Evolutionary conservation across 2,888 invertebrate species (phyloP).

Genomic region (Pollenia labialis): DNA sequence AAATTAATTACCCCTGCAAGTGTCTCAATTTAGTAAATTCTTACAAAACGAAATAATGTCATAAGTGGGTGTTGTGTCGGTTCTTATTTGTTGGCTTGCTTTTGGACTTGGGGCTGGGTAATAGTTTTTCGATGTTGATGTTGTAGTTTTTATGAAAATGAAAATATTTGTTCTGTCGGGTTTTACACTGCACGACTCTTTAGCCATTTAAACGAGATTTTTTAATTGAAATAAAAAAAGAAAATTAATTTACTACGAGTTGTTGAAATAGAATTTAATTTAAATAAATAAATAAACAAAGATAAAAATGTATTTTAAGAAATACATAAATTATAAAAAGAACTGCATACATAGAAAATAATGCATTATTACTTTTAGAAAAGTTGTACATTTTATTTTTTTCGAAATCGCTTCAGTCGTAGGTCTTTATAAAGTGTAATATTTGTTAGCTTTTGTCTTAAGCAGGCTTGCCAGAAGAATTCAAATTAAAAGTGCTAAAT

Average conservation of each 20-base stretch:
- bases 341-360: neutral
- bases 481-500: too few species aligned
- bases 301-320: neutral
- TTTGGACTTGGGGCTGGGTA: slow-evolving; percentile 50
- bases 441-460: too few species aligned
- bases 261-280: slow-evolving; percentile 14
- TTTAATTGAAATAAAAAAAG: neutral
- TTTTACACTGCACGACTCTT: neutral
- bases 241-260: neutral
- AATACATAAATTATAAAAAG: neutral
- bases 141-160: slow-evolving; percentile 7
- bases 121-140: neutral
- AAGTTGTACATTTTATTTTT: too few species aligned
- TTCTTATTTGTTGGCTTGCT: slow-evolving; percentile 52
- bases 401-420: too few species aligned
- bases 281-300: slow-evolving; percentile 24
- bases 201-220: neutral
- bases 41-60: slow-evolving; percentile 69
- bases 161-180: slow-evolving; percentile 21
- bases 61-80: slow-evolving; percentile 70
- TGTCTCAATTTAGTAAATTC: slow-evolving; percentile 69
- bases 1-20: slow-evolving; percentile 71
- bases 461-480: too few species aligned
- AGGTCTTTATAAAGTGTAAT: too few species aligned
- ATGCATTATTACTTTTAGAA: too few species aligned